Base-by-base conservation (phyloP, 1,140 invertebrate genomes). In the Diorhabda carinulata region DNA sequence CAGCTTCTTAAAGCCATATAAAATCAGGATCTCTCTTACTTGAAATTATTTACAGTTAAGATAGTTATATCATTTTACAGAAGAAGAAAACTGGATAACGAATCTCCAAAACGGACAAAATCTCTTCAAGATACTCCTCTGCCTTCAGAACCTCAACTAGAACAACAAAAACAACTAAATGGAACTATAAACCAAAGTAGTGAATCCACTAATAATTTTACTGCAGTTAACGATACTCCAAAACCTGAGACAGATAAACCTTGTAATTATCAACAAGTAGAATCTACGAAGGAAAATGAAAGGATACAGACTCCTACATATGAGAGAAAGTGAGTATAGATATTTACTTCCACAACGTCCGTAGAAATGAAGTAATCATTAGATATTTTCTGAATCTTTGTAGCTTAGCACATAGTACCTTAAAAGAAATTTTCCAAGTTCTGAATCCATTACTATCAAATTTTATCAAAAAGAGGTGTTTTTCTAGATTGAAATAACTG, bases 221-320 rank as follows among this genome's bases (percentile, higher is more conserved):
- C 73, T 63, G 73, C 66, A 45, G 64, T 74, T 2, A 71, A 75
- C 57, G 72, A 76, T 47, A 70, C 58, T 9, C 57, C 64, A 45
- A 73, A 72, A 52, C 57, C 66, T 10, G 66, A 65, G 3, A 64
- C 64, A n/a, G 57, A 67, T 57, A 67, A 60, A 60, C 57, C 65
- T 8, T 10, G 57, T 41, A 10, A 67, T 10, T 41, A 67, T 8
- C 47, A 67, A 47, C 44, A 40, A 64, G 56, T 45, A 62, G 67
- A 69, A 44, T 61, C 60, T 43, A 68, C 65, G 57, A 64, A 62
- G 40, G 64, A 73, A 56, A 43, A 57, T 2, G 57, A 57, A 43
- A 58, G 42, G 41, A 59, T 57, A 41, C 73, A 72, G 63, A 76
- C 74, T 4, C 73, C 76, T 0, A 76, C 69, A 2, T 74, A 76